Conservation (phyloP, 1,140 invertebrate species). For the Drosophila repleta region DNA sequence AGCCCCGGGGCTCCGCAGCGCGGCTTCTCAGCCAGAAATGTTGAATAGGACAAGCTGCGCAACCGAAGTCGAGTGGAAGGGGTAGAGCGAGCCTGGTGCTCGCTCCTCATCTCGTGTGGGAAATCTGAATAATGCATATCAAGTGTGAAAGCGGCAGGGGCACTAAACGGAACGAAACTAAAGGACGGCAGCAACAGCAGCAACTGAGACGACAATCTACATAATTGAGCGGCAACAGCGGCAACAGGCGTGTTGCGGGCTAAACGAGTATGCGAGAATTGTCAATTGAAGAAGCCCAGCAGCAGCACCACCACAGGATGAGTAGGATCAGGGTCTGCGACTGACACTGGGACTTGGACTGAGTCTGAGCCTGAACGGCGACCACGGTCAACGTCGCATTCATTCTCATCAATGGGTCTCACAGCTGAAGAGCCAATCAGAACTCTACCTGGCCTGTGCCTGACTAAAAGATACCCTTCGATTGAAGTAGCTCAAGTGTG, state of each 20-base stretch:
- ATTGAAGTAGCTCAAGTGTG: too few relatives aligned
- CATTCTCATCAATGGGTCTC: constrained; percentile 20
- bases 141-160: constrained; percentile 78
- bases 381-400: constrained; percentile 8
- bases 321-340: constrained; percentile 4
- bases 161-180: constrained; percentile 53
- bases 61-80: not conserved
- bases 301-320: constrained; percentile 3
- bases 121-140: constrained; percentile 79
- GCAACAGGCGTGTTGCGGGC: constrained; percentile 66
- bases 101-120: constrained; percentile 57
- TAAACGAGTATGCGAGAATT: constrained; percentile 76
- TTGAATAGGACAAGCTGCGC: constrained; percentile 24
- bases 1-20: constrained; percentile 18
- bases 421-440: not conserved
- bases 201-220: constrained; percentile 66
- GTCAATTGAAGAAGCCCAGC: constrained; percentile 68
- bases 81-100: constrained; percentile 16
- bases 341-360: not conserved
- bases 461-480: not conserved
- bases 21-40: constrained; percentile 10
- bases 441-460: too few relatives aligned
- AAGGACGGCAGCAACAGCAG: not conserved
- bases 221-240: constrained; percentile 74
- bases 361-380: not conserved